Evolutionary conservation across 2,888 invertebrate genomes (phyloP).

Genomic region (Drosophila anceps): DNA sequence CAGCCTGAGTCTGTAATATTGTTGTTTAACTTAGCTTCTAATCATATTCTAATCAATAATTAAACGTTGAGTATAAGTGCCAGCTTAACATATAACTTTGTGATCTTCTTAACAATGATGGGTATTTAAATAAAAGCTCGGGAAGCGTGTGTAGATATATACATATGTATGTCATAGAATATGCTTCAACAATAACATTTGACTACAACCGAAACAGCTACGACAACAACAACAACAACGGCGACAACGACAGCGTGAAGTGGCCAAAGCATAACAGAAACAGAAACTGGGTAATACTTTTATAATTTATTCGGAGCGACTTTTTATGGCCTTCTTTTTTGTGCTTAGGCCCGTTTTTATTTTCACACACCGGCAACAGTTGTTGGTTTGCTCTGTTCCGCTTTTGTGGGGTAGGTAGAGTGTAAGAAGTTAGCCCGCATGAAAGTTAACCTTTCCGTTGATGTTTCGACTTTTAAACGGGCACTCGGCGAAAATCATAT

Average conservation of each 20-base stretch:
- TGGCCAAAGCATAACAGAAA: slow-evolving; percentile 43
- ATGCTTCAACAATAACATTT: slow-evolving; percentile 46
- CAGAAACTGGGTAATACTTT: slow-evolving; percentile 74
- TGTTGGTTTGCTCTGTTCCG: slow-evolving; percentile 20
- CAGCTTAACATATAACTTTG: not conserved
- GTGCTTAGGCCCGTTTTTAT: slow-evolving; percentile 39
- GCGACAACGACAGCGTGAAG: slow-evolving; percentile 31
- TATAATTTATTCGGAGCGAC: slow-evolving; percentile 67
- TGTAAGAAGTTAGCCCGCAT: slow-evolving; percentile 42
- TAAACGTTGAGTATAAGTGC: too few relatives aligned
- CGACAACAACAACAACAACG: slow-evolving; percentile 36
- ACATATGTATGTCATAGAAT: slow-evolving; percentile 19
- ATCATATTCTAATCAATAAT: not conserved
- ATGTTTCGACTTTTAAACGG: slow-evolving; percentile 32
- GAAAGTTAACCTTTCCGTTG: slow-evolving; percentile 52
- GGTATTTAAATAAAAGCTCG: slow-evolving; percentile 6
- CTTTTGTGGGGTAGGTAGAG: slow-evolving; percentile 22
- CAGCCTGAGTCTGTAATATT: not conserved
- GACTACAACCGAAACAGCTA: slow-evolving; percentile 12
- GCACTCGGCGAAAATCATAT: slow-evolving; percentile 34
- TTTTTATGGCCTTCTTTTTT: slow-evolving; percentile 58
- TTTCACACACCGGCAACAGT: slow-evolving; percentile 40
- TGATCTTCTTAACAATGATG: not conserved
- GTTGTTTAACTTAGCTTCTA: not conserved
- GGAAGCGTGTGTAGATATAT: slow-evolving; percentile 26